Base-by-base conservation (phyloP, 2,888 invertebrate genomes). In the Tetramorium bicarinatum region DNA sequence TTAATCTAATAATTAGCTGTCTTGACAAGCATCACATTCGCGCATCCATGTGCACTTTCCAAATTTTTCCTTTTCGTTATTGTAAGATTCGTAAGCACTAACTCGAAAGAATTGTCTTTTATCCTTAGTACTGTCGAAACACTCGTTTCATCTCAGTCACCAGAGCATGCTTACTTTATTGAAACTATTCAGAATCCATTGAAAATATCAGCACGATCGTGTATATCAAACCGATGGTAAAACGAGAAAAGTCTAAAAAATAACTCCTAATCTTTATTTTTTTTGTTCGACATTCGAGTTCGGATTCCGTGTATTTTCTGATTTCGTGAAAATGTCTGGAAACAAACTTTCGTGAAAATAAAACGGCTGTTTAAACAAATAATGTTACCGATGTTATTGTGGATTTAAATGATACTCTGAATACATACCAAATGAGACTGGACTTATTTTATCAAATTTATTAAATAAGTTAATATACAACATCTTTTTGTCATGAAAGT, bases 31-130 rank as follows among this genome's bases (percentile, higher is more conserved):
- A 54, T 72, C 49, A 38, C 52, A 71, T 15, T 64, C 52, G 72
- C 71, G 62, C 52, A 56, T 86, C 69, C 79, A 29, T 49, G 41
- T 80, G 29, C 56, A 56, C 66, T 66, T 77, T 38, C 61, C 47
- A 56, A 79, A 79, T 59, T 79, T 34, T 59, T n/a, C 15, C 18
- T 87, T 85, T 81, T 88, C 86, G n/a, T 83, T 29, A 64, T 69
- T 71, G 34, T 85, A 82, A 64, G 56, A 56, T 34, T 67, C 21
- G 38, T 44, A 74, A 77, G 61, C 38, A 64, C 52, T 71, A 67
- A 84, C 64, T 79, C 62, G 7, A 80, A 82, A 83, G 25, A 66
- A 66, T 86, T 85, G 85, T 88, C 87, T 90, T 88, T 87, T 87
- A 87, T 66, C 82, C 77, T 61, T 77, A 82, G 67, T 87, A 66